Evolutionary conservation across 2,888 invertebrate species (phyloP).

Genomic region (Melanophora roralis): DNA sequence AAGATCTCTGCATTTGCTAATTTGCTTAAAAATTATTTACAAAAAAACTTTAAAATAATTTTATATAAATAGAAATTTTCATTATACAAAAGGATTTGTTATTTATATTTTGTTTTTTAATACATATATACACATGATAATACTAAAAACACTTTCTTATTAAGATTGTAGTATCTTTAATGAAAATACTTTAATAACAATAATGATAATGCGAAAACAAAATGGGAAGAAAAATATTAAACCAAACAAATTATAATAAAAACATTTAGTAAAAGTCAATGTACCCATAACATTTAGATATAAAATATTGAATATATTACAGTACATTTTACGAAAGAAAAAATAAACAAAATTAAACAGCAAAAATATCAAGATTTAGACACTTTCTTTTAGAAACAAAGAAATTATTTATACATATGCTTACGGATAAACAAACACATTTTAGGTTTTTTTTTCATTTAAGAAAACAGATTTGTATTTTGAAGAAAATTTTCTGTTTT

Average conservation of each 20-base stretch:
- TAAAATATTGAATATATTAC: neutral
- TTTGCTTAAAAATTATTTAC: too few relatives aligned
- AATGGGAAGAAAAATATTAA: neutral
- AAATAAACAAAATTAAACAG: neutral
- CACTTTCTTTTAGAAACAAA: conserved; percentile 8
- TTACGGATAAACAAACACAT: neutral
- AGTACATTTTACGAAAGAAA: neutral
- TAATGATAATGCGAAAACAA: neutral
- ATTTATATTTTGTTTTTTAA: too few relatives aligned
- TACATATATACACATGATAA: too few relatives aligned
- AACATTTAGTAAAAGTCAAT: neutral
- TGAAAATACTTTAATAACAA: neutral
- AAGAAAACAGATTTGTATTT: neutral
- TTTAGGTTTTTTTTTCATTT: too few relatives aligned
- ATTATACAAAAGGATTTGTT: too few relatives aligned
- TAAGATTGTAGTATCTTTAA: too few relatives aligned
- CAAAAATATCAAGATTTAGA: neutral
- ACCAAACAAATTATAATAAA: neutral
- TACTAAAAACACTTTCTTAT: neutral
- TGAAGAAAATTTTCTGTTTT: neutral
- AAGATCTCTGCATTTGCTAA: too few relatives aligned
- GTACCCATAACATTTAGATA: neutral
- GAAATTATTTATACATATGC: neutral
- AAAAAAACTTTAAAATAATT: too few relatives aligned
- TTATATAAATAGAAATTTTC: too few relatives aligned